Conservation (phyloP, 2,113 vertebrate species). For the Pipa parva region DNA sequence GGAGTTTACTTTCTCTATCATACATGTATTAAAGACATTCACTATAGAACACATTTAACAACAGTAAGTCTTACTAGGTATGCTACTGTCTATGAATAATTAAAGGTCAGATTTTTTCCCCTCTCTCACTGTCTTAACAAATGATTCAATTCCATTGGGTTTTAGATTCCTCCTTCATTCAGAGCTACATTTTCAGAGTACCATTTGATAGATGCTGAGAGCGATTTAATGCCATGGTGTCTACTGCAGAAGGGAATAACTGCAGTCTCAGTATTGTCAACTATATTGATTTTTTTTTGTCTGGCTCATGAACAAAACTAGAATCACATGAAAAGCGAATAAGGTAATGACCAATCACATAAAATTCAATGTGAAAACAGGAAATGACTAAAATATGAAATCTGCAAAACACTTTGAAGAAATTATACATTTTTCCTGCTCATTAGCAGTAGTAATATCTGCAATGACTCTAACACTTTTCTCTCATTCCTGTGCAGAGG, state of each 20-base stretch:
- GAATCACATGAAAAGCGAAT: conserved; percentile 40
- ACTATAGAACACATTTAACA: too few relatives aligned
- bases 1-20: too few relatives aligned
- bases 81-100: conserved; percentile 2
- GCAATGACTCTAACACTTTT: too few relatives aligned
- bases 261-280: conserved; percentile 45
- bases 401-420: neutral
- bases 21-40: too few relatives aligned
- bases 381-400: conserved; percentile 27
- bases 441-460: neutral
- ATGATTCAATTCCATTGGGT: conserved; percentile 6
- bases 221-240: conserved; percentile 1
- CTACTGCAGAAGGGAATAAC: conserved; percentile 34
- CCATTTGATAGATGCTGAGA: conserved; percentile 15
- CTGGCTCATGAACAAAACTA: conserved; percentile 41
- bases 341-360: conserved; percentile 25
- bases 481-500: too few relatives aligned
- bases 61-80: too few relatives aligned
- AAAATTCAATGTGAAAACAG: conserved; percentile 33
- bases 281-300: conserved; percentile 51
- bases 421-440: neutral
- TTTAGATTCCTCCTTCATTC: neutral
- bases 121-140: neutral
- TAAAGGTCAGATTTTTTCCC: neutral
- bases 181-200: conserved; percentile 24